phyloP scores from a whole-genome alignment of 1,140 invertebrate species.

The Acromyrmex echinatior region DNA sequence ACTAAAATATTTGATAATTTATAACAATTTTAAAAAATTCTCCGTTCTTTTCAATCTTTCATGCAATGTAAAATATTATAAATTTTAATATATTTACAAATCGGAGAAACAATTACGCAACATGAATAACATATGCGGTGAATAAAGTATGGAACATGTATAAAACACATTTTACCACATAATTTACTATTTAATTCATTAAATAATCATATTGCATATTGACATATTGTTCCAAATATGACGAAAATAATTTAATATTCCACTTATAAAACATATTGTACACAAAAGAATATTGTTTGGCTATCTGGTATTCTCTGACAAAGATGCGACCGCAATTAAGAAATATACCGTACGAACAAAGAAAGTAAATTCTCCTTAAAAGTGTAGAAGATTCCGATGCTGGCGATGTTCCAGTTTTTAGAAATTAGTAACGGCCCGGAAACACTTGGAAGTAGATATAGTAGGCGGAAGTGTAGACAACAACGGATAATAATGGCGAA shows the following conservation, averaged over 20 bases:
- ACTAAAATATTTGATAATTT: background rate
- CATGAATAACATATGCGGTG: background rate
- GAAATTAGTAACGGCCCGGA: slow-evolving; percentile 53
- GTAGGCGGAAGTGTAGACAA: slow-evolving; percentile 57
- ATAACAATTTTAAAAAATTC: background rate
- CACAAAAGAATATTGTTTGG: background rate
- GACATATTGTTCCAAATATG: background rate
- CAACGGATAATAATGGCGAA: slow-evolving; percentile 61
- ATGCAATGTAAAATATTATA: background rate
- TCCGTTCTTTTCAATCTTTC: background rate
- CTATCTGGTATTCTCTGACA: background rate
- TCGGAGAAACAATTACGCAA: slow-evolving; percentile 21
- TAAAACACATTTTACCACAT: background rate
- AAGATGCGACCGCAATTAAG: slow-evolving; percentile 31
- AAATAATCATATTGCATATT: background rate
- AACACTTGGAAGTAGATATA: slow-evolving; percentile 53
- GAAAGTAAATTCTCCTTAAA: slow-evolving; percentile 52
- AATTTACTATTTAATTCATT: slow-evolving; percentile 20
- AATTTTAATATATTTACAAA: slow-evolving; percentile 17
- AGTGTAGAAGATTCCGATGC: slow-evolving; percentile 30
- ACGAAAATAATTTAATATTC: background rate
- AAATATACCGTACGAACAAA: background rate
- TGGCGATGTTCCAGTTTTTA: slow-evolving; percentile 56
- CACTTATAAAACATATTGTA: background rate
- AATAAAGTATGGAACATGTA: slow-evolving; percentile 1